Evolutionary conservation across 2,888 invertebrate genomes (phyloP), one percentile per base, ranked within the genome.

Genomic region (Dendrolimus pini): DNA sequence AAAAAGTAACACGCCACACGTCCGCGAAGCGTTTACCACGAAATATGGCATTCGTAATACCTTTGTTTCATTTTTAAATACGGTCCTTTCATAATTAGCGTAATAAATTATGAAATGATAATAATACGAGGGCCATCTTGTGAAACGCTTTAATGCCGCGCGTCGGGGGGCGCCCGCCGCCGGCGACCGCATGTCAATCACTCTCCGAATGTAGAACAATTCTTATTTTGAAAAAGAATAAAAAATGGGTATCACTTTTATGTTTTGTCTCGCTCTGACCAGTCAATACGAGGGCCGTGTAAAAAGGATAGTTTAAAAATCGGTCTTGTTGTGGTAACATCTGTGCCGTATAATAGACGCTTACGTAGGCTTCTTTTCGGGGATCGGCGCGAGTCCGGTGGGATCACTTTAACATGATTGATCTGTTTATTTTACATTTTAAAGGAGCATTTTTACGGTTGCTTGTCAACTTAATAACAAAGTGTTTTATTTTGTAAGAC

Each of bases 371-470:
- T 88, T 88, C 90, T 89, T 90, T 88, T 87, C 89, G 88, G 83
- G 87, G 87, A 85, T 86, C 82, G 73, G 75, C 71, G 75, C 78
- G 83, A 82, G 83, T 87, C 87, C 88, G 85, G 88, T 84, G 89
- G 90, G 89, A 89, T 88, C 87, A 82, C 84, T 88, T 86, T 83
- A 87, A 86, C 86, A 89, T 90, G 90, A 90, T 90, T 90, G 90
- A 90, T 90, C 89, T 89, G 90, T 90, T 90, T 90, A 89, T 90
- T 90, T 90, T 87, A 89, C 89, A 90, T 89, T 90, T 90, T 89
- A 89, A 89, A 89, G 85, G 83, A 85, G 84, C 88, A 88, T 89
- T 90, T 89, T 89, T 90, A 90, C 89, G 90, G 89, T 89, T 89
- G 89, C 85, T 88, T 89, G 90, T 89, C 90, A 89, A 89, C 89